Evolutionary conservation across 2,888 invertebrate genomes (phyloP).

Genomic region (Germaria angustata): DNA sequence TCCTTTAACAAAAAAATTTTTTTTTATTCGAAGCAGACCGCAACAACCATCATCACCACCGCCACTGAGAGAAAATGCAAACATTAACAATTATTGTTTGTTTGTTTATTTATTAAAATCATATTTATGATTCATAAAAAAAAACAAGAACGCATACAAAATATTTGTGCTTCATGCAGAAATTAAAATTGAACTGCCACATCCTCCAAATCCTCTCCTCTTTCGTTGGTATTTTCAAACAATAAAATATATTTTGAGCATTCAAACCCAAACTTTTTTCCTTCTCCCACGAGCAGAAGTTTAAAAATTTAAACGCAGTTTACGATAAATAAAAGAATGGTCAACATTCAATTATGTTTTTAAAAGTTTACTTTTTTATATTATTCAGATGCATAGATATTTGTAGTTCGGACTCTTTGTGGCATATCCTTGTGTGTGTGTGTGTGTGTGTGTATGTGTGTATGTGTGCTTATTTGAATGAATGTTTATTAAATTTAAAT

Average conservation of each 20-base stretch:
- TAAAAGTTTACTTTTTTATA: neutral
- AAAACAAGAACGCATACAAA: neutral
- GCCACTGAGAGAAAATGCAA: neutral
- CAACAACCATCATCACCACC: neutral
- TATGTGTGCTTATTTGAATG: neutral
- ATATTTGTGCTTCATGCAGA: neutral
- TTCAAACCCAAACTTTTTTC: neutral
- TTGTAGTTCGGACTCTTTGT: neutral
- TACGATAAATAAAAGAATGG: neutral
- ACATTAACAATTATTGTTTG: conserved; percentile 18
- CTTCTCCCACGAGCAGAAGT: neutral
- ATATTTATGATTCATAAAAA: conserved; percentile 2
- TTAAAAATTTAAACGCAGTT: conserved; percentile 14
- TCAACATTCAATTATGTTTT: conserved; percentile 14
- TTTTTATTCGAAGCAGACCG: neutral
- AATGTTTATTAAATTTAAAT: neutral
- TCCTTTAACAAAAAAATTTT: neutral
- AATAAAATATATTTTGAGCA: neutral
- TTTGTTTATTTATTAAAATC: neutral
- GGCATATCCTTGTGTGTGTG: neutral
- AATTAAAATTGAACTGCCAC: neutral
- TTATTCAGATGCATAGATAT: neutral
- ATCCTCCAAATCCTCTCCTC: neutral
- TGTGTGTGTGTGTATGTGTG: neutral
- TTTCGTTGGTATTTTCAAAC: neutral